Percentiles rank a stretch among this genome's conserved stretches.
phyloP scores from a whole-genome alignment of 2,888 invertebrate genomes.

The Eugnorisma glareosa region DNA sequence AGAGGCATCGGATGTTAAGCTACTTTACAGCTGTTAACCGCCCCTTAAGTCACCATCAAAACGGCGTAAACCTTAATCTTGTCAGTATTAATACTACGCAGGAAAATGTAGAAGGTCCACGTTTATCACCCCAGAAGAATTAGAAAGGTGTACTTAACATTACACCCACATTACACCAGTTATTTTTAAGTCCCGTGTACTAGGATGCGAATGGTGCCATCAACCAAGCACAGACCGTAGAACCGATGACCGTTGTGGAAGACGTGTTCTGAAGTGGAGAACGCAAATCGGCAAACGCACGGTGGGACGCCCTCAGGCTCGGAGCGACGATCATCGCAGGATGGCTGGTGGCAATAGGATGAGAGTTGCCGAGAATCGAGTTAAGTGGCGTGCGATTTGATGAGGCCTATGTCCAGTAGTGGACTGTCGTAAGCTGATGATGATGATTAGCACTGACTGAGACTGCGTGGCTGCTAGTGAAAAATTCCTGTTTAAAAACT shows the following conservation, averaged over 20 bases:
- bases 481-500: background rate
- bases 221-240: background rate
- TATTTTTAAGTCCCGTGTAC: background rate
- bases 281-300: no score
- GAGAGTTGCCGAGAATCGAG: no score
- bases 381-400: no score
- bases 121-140: background rate
- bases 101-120: slow-evolving; percentile 24
- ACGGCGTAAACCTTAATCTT: slow-evolving; percentile 62
- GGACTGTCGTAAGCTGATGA: no score
- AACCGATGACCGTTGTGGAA: no score
- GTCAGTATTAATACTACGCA: slow-evolving; percentile 25
- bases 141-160: background rate
- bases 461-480: background rate
- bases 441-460: background rate
- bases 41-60: slow-evolving; percentile 59
- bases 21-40: slow-evolving; percentile 45
- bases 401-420: no score
- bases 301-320: no score
- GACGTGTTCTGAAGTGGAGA: no score
- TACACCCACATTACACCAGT: no score
- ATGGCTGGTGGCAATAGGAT: no score
- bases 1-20: slow-evolving; percentile 47
- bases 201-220: background rate
- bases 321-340: no score